Percentiles rank a stretch among this genome's conserved stretches.
Conservation (phyloP, 2,113 vertebrate genomes). For the Burhinus oedicnemus region DNA sequence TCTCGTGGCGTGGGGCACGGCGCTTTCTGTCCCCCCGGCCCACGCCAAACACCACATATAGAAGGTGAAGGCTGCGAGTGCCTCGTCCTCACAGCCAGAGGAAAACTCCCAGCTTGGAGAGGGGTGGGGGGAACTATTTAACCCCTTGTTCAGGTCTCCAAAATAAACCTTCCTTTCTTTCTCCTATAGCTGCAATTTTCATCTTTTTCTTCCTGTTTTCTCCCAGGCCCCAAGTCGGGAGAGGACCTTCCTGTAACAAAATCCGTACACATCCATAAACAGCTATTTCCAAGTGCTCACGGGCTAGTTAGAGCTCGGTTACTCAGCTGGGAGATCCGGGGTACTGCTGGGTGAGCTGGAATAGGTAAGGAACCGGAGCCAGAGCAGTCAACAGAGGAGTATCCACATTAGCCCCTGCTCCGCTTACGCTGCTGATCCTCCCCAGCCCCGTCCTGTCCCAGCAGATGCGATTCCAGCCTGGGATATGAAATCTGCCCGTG, state of each 20-base stretch:
- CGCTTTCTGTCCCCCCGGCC: background rate
- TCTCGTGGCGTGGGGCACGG: fast-evolving
- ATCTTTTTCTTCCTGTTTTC: background rate
- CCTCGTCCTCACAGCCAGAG: background rate
- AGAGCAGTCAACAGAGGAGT: background rate
- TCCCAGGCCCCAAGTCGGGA: background rate
- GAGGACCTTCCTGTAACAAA: background rate
- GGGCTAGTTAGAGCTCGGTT: background rate
- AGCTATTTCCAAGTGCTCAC: background rate
- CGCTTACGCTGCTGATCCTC: background rate
- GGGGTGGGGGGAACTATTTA: background rate
- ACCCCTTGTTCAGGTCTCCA: background rate
- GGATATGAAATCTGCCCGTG: background rate
- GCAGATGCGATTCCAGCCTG: background rate
- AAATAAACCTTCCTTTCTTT: background rate
- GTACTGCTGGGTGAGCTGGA: background rate
- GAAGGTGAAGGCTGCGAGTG: background rate
- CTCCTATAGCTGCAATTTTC: background rate
- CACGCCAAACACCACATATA: background rate
- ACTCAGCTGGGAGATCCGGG: background rate
- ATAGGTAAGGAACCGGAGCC: background rate
- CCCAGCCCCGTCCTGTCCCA: background rate
- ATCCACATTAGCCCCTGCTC: background rate
- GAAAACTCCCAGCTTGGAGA: background rate
- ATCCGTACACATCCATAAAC: background rate